These are phyloP conservation scores for Homarus americanus DNA, from an alignment of 1,140 invertebrate species.

Conservation along the genomic window DNA sequence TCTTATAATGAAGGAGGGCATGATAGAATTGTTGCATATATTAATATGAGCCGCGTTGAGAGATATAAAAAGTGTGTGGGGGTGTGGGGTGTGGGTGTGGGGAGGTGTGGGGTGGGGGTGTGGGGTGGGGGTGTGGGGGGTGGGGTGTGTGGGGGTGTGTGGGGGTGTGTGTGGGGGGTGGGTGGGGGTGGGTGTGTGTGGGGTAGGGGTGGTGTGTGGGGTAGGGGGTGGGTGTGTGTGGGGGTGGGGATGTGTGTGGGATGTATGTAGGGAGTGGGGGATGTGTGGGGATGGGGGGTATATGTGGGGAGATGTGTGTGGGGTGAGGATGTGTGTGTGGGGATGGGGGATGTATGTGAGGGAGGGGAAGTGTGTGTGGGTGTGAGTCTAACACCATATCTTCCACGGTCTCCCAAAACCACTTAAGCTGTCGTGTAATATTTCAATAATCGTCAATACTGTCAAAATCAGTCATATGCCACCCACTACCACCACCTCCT, in stretches of 20 bases:
- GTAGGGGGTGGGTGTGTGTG: slow-evolving; percentile 1
- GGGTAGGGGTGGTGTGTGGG: background rate
- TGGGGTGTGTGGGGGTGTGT: slow-evolving; percentile 9
- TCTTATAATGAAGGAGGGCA: slow-evolving; percentile 55
- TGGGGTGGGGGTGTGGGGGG: slow-evolving; percentile 35
- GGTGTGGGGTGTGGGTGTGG: background rate
- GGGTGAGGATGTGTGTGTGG: background rate
- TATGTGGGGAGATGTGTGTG: background rate
- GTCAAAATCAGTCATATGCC: too few species aligned
- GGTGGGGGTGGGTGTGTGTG: background rate
- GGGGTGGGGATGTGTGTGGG: slow-evolving; percentile 20
- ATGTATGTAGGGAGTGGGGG: slow-evolving; percentile 12
- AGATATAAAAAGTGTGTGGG: background rate
- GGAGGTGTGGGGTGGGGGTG: slow-evolving; percentile 14
- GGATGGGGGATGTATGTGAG: slow-evolving; percentile 3
- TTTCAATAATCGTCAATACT: too few species aligned
- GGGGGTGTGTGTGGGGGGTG: background rate
- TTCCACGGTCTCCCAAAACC: too few species aligned
- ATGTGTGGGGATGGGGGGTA: background rate
- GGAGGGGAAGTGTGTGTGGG: slow-evolving; percentile 15
- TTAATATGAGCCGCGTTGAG: slow-evolving; percentile 34
- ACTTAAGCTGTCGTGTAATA: too few species aligned
- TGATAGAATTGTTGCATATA: slow-evolving; percentile 57
- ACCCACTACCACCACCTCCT: too few species aligned
- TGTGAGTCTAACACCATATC: background rate